phyloP scores from a whole-genome alignment of 2,113 vertebrate species.

The Eolophus roseicapilla region DNA sequence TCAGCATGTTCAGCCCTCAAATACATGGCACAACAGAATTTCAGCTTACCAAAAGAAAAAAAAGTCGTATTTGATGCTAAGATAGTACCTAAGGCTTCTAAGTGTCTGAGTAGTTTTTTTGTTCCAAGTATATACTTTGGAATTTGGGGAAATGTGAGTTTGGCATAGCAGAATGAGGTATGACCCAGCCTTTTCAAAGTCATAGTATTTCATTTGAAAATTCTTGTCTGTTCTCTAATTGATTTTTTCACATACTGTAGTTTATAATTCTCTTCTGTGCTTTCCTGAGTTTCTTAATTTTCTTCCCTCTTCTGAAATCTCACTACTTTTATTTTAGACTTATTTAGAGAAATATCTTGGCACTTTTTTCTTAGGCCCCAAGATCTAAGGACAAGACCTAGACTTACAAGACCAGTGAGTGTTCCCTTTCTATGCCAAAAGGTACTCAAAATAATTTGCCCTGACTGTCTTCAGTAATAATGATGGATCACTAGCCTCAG shows the following conservation, averaged over 20 bases:
- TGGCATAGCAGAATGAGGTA: neutral
- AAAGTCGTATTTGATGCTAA: neutral
- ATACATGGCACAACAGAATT: neutral
- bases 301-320: neutral
- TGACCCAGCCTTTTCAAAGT: neutral
- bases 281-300: neutral
- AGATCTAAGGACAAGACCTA: neutral
- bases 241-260: neutral
- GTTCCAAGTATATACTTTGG: neutral
- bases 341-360: neutral
- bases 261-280: neutral
- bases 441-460: neutral
- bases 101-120: neutral
- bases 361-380: neutral
- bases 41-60: neutral
- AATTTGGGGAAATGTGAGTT: neutral
- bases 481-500: neutral
- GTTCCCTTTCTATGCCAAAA: neutral
- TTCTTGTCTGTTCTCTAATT: neutral
- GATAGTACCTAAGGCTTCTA: neutral
- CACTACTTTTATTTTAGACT: neutral
- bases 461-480: neutral
- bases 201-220: neutral
- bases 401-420: neutral
- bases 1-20: neutral